These are phyloP conservation scores for Scylla paramamosain DNA, from an alignment of 1,140 invertebrate species.

Conservation along the genomic window DNA sequence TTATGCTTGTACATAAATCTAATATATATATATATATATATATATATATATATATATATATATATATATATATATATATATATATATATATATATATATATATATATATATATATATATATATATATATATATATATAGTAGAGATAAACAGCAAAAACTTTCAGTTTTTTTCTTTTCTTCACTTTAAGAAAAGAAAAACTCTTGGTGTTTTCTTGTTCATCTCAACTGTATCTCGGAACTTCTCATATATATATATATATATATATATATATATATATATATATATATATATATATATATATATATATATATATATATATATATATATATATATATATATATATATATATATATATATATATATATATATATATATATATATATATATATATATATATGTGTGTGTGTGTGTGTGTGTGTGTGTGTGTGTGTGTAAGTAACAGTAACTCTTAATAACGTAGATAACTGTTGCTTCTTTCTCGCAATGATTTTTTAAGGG, in stretches of 20 bases:
- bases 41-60: slow-evolving; percentile 26
- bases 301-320: not conserved
- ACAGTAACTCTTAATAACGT: no score
- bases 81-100: not conserved
- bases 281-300: slow-evolving; percentile 1
- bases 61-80: slow-evolving; percentile 17
- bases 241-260: slow-evolving; percentile 16
- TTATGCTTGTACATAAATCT: not conserved
- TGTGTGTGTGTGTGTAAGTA: no score
- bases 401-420: no score
- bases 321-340: no score
- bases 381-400: no score
- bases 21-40: not conserved
- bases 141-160: not conserved
- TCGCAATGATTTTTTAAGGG: no score
- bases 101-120: not conserved
- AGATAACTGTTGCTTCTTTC: no score
- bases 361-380: no score
- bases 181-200: not conserved
- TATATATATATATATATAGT: not conserved
- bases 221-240: not conserved
- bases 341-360: no score
- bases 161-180: not conserved
- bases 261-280: slow-evolving; percentile 26
- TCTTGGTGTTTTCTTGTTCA: not conserved